phyloP scores from a whole-genome alignment of 1,140 invertebrate species.

The Drosophila persimilis region DNA sequence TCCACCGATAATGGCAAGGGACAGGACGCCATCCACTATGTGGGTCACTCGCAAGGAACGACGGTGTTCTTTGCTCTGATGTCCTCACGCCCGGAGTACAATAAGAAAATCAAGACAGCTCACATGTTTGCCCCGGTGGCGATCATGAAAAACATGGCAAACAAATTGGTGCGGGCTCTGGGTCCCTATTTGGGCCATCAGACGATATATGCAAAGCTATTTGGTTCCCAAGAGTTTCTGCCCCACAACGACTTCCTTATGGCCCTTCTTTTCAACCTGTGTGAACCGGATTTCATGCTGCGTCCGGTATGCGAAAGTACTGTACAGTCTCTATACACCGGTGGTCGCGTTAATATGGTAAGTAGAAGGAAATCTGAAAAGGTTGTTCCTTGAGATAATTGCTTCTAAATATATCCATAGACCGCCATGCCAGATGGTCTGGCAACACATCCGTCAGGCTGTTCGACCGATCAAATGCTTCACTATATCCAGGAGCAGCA shows the following conservation, averaged over 20 bases:
- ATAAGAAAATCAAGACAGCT: slow-evolving; percentile 84
- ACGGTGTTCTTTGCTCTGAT: slow-evolving; percentile 84
- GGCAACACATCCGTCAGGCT: slow-evolving; percentile 83
- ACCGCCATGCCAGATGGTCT: slow-evolving; percentile 81
- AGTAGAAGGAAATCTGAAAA: slow-evolving; percentile 1
- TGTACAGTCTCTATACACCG: slow-evolving; percentile 7
- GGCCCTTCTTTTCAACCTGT: slow-evolving; percentile 73
- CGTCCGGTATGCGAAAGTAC: slow-evolving; percentile 21
- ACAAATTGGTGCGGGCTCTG: slow-evolving; percentile 68
- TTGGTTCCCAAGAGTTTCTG: slow-evolving; percentile 82
- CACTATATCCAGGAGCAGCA: slow-evolving; percentile 84
- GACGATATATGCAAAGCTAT: slow-evolving; percentile 75
- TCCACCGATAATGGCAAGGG: slow-evolving; percentile 83
- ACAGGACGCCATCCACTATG: slow-evolving; percentile 85
- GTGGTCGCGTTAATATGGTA: slow-evolving; percentile 51
- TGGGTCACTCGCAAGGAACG: slow-evolving; percentile 87
- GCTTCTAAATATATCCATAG: slow-evolving; percentile 41
- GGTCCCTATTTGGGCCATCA: slow-evolving; percentile 52
- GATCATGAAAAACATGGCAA: slow-evolving; percentile 76
- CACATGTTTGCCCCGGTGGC: slow-evolving; percentile 86
- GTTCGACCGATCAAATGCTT: slow-evolving; percentile 83
- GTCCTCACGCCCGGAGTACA: slow-evolving; percentile 85
- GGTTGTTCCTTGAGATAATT: background rate
- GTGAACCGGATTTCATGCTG: slow-evolving; percentile 82
- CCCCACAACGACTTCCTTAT: slow-evolving; percentile 59